These are phyloP conservation scores for Erythrocercus mccallii DNA, from an alignment of 2,113 vertebrate species.

Conservation along the genomic window DNA sequence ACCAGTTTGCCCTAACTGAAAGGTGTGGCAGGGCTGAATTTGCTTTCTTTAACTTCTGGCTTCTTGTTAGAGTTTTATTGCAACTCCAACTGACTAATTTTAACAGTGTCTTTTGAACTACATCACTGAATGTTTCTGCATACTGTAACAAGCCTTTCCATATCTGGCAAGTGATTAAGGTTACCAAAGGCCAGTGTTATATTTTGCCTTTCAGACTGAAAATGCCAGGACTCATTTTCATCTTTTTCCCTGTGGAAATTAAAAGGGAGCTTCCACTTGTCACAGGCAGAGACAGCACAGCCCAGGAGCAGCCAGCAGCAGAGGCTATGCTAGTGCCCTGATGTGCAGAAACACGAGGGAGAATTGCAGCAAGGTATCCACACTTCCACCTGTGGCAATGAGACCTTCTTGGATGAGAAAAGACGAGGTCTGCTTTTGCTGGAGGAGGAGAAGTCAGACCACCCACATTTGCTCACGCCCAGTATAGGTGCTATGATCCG, in stretches of 20 bases:
- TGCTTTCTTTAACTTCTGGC: background rate
- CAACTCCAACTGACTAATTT: background rate
- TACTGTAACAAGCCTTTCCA: background rate
- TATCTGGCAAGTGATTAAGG: background rate
- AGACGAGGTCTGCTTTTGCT: background rate
- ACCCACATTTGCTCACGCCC: rapidly evolving
- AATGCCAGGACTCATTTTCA: background rate
- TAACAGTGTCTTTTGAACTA: background rate
- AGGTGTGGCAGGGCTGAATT: background rate
- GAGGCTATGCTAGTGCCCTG: background rate
- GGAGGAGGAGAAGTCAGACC: background rate
- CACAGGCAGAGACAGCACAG: background rate
- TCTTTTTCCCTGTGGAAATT: background rate
- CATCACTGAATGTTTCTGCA: background rate
- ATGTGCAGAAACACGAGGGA: background rate
- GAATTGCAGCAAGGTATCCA: background rate
- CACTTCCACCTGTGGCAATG: background rate
- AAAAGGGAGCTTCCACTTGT: background rate
- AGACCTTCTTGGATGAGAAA: background rate
- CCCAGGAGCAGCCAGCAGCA: background rate
- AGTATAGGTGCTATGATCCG: background rate
- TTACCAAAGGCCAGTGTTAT: background rate
- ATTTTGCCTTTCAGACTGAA: background rate
- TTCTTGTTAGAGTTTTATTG: background rate
- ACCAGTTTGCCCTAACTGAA: background rate